Evolutionary conservation across 2,113 vertebrate species (phyloP).

Genomic region (Vicugna pacos): DNA sequence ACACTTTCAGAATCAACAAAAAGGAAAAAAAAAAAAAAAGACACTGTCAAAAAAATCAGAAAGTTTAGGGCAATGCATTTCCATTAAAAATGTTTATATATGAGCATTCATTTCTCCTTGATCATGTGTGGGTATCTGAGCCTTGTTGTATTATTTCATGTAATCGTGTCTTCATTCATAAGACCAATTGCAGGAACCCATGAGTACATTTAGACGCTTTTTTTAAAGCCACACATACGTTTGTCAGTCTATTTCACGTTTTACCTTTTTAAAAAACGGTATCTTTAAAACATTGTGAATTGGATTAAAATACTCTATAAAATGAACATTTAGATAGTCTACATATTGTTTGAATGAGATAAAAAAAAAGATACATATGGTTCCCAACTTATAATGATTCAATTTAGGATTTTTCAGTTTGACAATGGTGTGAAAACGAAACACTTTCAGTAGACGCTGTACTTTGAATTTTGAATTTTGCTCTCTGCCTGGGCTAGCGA

Average conservation of each 20-base stretch:
- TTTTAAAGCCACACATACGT: background rate
- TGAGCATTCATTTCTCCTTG: background rate
- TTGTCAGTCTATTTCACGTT: background rate
- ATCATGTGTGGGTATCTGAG: background rate
- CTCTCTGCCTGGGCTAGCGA: background rate
- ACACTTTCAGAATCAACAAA: background rate
- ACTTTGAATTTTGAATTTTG: background rate
- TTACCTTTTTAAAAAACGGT: background rate
- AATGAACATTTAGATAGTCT: background rate
- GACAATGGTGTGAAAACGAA: background rate
- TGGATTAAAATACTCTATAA: background rate
- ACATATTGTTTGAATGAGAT: background rate
- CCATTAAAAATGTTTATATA: background rate
- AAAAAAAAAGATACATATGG: background rate
- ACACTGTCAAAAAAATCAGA: background rate
- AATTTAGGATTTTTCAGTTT: background rate
- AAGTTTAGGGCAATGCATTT: background rate
- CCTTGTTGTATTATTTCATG: background rate
- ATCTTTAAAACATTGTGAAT: constrained; percentile 3
- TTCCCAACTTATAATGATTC: background rate
- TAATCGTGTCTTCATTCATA: background rate
- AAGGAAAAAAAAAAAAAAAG: background rate
- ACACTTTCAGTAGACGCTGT: background rate
- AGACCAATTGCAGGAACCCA: background rate
- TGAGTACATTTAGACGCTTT: background rate